Evolutionary conservation across 1,140 invertebrate genomes (phyloP).

Genomic region (Aphidius ervi): DNA sequence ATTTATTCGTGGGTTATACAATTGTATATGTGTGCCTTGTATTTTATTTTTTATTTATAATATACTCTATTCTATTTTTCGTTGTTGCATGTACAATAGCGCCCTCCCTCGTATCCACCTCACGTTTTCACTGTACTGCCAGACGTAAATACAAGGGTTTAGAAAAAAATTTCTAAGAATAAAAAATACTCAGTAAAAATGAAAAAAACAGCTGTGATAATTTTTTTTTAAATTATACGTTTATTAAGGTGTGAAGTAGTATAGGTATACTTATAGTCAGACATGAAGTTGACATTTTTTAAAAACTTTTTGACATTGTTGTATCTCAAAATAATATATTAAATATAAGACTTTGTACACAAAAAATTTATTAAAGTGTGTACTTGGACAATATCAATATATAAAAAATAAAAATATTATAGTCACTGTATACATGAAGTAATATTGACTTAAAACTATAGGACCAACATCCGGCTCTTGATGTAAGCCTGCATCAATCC

Average conservation of each 20-base stretch:
- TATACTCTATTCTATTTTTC: no score
- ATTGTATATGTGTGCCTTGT: no score
- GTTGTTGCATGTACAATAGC: slow-evolving; percentile 15
- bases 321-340: no score
- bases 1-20: background rate
- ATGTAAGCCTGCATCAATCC: background rate
- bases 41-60: background rate
- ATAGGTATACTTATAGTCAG: no score
- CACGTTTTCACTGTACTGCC: slow-evolving; percentile 16
- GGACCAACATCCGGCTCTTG: slow-evolving; percentile 30
- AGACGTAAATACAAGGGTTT: background rate
- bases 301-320: no score
- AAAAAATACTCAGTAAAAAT: slow-evolving; percentile 4
- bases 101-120: slow-evolving; percentile 13
- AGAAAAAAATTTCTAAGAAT: background rate
- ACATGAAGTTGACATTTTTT: no score
- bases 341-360: no score
- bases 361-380: no score
- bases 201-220: background rate
- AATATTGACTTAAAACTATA: slow-evolving; percentile 40
- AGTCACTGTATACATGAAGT: slow-evolving; percentile 28
- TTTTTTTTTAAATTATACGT: background rate
- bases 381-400: background rate
- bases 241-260: background rate
- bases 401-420: background rate